Evolutionary conservation across 1,140 invertebrate species (phyloP).

Genomic region (Spodoptera litura): DNA sequence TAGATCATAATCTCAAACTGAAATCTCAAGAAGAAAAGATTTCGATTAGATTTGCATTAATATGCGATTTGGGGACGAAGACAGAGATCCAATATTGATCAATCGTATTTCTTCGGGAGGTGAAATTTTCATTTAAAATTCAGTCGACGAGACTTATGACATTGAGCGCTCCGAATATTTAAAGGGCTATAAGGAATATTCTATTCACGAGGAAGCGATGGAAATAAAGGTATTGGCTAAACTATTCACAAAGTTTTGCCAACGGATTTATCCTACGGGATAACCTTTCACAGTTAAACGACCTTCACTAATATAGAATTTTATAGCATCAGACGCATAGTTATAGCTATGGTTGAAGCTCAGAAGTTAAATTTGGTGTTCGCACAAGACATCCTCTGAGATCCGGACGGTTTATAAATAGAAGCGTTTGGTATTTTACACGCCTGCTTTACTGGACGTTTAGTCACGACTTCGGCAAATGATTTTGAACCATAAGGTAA

Average conservation of each 20-base stretch:
- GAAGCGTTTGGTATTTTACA: conserved; percentile 62
- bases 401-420: conserved; percentile 66
- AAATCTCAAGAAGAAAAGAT: conserved; percentile 24
- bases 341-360: conserved; percentile 29
- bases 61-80: conserved; percentile 28
- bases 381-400: conserved; percentile 54
- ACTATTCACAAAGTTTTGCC: neutral
- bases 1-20: conserved; percentile 21
- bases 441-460: conserved; percentile 53
- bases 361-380: conserved; percentile 61
- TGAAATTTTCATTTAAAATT: conserved; percentile 22
- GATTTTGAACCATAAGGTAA: conserved; percentile 7
- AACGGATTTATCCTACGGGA: neutral
- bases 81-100: conserved; percentile 40
- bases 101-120: conserved; percentile 33
- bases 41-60: conserved; percentile 39
- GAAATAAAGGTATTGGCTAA: neutral
- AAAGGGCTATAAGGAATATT: conserved; percentile 26
- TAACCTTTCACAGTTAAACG: conserved; percentile 19
- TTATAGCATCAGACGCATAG: neutral
- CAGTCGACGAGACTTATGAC: conserved; percentile 1
- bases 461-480: conserved; percentile 8
- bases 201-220: neutral
- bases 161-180: conserved; percentile 25
- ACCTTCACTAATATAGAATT: conserved; percentile 35